These are phyloP conservation scores for Pecten maximus DNA, from an alignment of 2,888 invertebrate genomes.

Conservation along the genomic window DNA sequence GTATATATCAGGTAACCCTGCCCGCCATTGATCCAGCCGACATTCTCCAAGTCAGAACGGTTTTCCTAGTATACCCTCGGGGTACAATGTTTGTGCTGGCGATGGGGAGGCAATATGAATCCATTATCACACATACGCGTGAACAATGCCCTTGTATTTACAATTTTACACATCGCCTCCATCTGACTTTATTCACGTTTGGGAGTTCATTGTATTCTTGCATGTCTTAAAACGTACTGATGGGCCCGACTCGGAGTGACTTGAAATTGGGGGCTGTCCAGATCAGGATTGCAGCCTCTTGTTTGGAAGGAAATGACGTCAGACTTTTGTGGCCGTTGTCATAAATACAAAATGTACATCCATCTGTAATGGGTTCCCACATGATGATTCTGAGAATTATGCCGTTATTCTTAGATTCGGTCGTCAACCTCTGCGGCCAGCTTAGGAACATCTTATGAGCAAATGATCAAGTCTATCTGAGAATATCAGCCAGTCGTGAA, in stretches of 20 bases:
- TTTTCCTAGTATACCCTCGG: background rate
- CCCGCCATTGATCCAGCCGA: background rate
- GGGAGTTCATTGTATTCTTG: background rate
- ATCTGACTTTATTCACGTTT: background rate
- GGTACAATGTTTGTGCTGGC: constrained; percentile 15
- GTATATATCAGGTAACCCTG: background rate
- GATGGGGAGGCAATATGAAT: background rate
- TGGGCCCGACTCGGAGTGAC: background rate
- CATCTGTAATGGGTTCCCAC: background rate
- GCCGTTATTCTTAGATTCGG: background rate
- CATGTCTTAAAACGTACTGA: background rate
- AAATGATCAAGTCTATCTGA: background rate
- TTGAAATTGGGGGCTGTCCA: background rate
- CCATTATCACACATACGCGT: background rate
- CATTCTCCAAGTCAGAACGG: background rate
- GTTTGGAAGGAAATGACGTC: constrained; percentile 18
- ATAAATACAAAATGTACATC: background rate
- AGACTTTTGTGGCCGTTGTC: background rate
- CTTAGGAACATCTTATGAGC: background rate
- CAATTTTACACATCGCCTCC: background rate
- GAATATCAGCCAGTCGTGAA: background rate
- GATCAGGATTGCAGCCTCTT: background rate
- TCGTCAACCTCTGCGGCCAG: background rate
- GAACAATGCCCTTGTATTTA: background rate
- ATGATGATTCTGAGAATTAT: background rate